Evolutionary conservation across 2,113 vertebrate species (phyloP).

Genomic region (Ursus arctos): DNA sequence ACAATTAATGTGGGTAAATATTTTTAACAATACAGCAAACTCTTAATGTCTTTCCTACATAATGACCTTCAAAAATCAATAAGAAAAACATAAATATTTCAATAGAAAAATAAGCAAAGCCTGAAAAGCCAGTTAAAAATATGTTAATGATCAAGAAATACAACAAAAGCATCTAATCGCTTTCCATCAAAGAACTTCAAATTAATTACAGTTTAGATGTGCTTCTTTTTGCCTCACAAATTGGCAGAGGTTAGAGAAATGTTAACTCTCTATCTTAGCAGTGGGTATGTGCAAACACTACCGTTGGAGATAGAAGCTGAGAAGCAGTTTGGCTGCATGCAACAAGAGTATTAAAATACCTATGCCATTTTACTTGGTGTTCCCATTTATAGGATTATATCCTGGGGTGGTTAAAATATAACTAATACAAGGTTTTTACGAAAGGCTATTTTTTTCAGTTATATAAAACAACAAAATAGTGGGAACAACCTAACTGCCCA

Average conservation of each 20-base stretch:
- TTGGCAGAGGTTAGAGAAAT: neutral
- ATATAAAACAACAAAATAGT: constrained; percentile 16
- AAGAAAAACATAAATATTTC: neutral
- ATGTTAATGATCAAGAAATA: neutral
- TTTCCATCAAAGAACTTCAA: constrained; percentile 61
- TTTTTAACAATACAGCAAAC: neutral
- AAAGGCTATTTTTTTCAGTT: neutral
- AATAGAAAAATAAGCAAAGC: neutral
- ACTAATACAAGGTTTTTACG: constrained; percentile 40
- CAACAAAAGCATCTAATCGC: neutral
- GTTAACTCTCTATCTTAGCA: neutral
- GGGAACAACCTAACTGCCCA: constrained; percentile 15
- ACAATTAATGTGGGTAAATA: neutral
- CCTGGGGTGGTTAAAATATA: constrained; percentile 24
- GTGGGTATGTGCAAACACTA: neutral
- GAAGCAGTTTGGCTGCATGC: neutral
- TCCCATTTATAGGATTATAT: constrained; percentile 58
- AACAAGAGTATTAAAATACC: constrained; percentile 24
- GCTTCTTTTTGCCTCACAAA: neutral
- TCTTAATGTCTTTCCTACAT: neutral
- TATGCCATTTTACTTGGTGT: neutral
- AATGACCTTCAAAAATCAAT: neutral
- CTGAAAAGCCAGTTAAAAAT: constrained; percentile 6
- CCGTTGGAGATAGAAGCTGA: neutral
- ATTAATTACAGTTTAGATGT: neutral